Conservation (phyloP, 2,113 vertebrate species). For the Jaculus jaculus region DNA sequence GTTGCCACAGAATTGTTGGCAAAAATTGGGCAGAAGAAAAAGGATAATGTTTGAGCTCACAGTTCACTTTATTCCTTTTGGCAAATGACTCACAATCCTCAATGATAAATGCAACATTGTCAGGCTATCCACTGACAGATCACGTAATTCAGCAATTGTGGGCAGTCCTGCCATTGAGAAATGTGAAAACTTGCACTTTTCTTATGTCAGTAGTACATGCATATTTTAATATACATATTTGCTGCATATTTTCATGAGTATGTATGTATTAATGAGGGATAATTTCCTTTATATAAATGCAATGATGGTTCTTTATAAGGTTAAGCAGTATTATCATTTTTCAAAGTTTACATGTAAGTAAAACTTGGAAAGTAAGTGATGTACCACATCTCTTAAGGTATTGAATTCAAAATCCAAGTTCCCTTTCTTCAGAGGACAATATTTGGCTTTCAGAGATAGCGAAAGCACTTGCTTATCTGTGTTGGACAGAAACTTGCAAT, state of each 20-base stretch:
- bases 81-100: background rate
- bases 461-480: constrained; percentile 22
- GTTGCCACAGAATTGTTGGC: background rate
- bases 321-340: constrained; percentile 12
- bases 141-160: background rate
- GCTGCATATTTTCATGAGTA: background rate
- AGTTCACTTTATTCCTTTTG: background rate
- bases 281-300: background rate
- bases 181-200: background rate
- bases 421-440: background rate
- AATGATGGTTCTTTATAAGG: background rate
- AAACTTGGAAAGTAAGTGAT: constrained; percentile 43
- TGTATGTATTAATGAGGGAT: background rate
- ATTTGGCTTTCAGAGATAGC: background rate
- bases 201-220: background rate
- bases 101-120: background rate
- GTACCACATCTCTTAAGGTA: background rate
- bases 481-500: constrained; percentile 1
- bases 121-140: background rate
- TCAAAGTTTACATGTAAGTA: background rate
- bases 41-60: background rate
- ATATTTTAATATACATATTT: background rate
- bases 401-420: constrained; percentile 50
- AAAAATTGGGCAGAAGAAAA: background rate
- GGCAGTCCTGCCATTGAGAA: background rate